These are phyloP conservation scores for Drosophila pseudoananassae DNA, from an alignment of 1,140 invertebrate species.

Conservation along the genomic window DNA sequence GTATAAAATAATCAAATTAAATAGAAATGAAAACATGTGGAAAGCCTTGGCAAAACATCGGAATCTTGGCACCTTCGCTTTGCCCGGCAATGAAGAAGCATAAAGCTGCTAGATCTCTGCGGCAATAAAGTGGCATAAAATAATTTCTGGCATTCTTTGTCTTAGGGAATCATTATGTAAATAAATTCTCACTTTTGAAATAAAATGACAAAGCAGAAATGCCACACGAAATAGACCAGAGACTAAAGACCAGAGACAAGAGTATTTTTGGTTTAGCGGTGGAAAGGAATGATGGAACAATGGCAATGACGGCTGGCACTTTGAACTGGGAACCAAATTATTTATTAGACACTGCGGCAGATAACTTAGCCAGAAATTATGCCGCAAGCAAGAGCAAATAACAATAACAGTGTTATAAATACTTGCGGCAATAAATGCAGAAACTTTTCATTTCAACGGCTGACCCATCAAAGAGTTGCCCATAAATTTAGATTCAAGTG, in stretches of 20 bases:
- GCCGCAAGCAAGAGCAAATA: slow-evolving; percentile 38
- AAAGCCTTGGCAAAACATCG: slow-evolving; percentile 68
- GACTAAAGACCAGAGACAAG: slow-evolving; percentile 1
- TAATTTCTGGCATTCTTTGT: slow-evolving; percentile 80
- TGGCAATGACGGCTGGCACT: slow-evolving; percentile 44
- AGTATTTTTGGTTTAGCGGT: slow-evolving; percentile 12
- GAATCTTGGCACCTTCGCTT: slow-evolving; percentile 71
- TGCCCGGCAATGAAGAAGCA: slow-evolving; percentile 10
- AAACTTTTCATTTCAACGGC: slow-evolving; percentile 50
- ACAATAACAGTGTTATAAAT: slow-evolving; percentile 51
- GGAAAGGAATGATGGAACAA: slow-evolving; percentile 21
- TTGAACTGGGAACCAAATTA: slow-evolving; percentile 57
- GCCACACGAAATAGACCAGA: slow-evolving; percentile 14
- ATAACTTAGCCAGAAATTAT: slow-evolving; percentile 56
- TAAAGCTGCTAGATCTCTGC: slow-evolving; percentile 38
- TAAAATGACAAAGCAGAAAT: slow-evolving; percentile 71
- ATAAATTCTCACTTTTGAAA: slow-evolving; percentile 80
- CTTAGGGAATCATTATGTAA: slow-evolving; percentile 78
- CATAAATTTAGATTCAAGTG: slow-evolving; percentile 70
- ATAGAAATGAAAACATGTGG: slow-evolving; percentile 63
- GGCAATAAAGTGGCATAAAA: slow-evolving; percentile 77
- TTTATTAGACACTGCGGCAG: slow-evolving; percentile 62
- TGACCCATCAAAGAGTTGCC: slow-evolving; percentile 31
- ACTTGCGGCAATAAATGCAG: slow-evolving; percentile 45
- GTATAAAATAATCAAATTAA: slow-evolving; percentile 72